Evolutionary conservation across 1,140 invertebrate genomes (phyloP).

Genomic region (Monochamus saltuarius): DNA sequence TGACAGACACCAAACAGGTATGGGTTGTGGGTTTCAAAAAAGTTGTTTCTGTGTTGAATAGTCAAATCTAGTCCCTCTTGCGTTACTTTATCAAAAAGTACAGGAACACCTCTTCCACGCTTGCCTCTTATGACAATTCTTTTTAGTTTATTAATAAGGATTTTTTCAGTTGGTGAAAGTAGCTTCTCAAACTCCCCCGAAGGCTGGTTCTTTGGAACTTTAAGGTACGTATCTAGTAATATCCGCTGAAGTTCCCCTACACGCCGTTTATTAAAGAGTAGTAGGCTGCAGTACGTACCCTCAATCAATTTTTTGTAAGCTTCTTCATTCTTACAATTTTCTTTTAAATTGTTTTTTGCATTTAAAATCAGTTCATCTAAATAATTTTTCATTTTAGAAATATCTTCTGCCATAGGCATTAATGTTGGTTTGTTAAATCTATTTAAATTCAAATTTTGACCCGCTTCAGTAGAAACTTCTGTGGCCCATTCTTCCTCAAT

Average conservation of each 20-base stretch:
- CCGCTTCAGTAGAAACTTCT: conserved; percentile 43
- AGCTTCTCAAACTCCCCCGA: conserved; percentile 30
- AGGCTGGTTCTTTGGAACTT: conserved; percentile 2
- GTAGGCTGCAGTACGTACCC: conserved; percentile 22
- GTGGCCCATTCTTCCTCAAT: conserved; percentile 43
- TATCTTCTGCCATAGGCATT: conserved; percentile 35
- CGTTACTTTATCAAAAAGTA: no score
- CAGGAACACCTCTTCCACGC: no score
- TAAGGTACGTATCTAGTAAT: conserved; percentile 16
- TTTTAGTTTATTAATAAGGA: conserved; percentile 28
- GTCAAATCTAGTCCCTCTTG: no score
- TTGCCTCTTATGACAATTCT: conserved; percentile 26
- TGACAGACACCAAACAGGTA: no score
- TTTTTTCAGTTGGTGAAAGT: conserved; percentile 22
- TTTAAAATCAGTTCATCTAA: conserved; percentile 24
- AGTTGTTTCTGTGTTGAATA: no score
- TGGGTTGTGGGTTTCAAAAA: no score
- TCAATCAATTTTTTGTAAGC: conserved; percentile 17
- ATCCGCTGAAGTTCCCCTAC: conserved; percentile 28
- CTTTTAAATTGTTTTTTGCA: no score
- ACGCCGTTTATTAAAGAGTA: conserved; percentile 27
- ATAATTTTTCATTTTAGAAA: conserved; percentile 24
- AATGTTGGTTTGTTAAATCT: conserved; percentile 33
- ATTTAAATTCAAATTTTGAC: conserved; percentile 30
- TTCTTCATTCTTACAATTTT: conserved; percentile 3